A percentile compares a stretch with the other conserved stretches of the same genome.
phyloP scores from a whole-genome alignment of 2,888 invertebrate species.

The Drosophila mimica region DNA sequence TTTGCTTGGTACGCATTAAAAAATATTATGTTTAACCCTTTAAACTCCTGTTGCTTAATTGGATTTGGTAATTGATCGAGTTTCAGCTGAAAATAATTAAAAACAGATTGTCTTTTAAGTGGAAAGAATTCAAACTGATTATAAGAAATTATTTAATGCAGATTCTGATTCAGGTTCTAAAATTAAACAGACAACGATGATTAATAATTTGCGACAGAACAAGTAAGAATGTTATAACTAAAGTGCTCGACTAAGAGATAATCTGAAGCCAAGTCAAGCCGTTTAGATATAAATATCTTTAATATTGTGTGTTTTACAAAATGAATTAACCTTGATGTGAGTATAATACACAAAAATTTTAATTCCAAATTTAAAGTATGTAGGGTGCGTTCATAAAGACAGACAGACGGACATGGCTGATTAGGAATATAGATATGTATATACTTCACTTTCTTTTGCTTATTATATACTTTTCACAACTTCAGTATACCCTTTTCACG shows the following conservation, averaged over 20 bases:
- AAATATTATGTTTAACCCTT: background rate
- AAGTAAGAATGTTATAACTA: background rate
- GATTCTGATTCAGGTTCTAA: background rate
- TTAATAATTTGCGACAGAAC: background rate
- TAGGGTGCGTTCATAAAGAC: too few relatives aligned
- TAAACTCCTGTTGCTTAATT: background rate
- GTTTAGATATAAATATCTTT: background rate
- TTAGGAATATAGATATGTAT: background rate
- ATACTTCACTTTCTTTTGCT: too few relatives aligned
- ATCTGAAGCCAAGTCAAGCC: background rate
- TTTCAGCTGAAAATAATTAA: background rate
- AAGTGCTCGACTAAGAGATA: background rate
- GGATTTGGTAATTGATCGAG: background rate
- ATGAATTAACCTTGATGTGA: too few relatives aligned
- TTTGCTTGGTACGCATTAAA: background rate
- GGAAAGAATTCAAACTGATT: background rate
- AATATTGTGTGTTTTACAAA: background rate
- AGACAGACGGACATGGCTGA: too few relatives aligned
- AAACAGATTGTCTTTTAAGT: background rate
- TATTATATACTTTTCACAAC: background rate
- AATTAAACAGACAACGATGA: background rate
- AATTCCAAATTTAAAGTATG: too few relatives aligned
- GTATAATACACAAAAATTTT: too few relatives aligned
- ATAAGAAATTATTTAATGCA: background rate
- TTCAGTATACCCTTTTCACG: background rate